A percentile compares a stretch with the other conserved stretches of the same genome.
These are phyloP conservation scores for Podargus strigoides DNA, from an alignment of 2,797 vertebrate genomes.

Conservation along the genomic window DNA sequence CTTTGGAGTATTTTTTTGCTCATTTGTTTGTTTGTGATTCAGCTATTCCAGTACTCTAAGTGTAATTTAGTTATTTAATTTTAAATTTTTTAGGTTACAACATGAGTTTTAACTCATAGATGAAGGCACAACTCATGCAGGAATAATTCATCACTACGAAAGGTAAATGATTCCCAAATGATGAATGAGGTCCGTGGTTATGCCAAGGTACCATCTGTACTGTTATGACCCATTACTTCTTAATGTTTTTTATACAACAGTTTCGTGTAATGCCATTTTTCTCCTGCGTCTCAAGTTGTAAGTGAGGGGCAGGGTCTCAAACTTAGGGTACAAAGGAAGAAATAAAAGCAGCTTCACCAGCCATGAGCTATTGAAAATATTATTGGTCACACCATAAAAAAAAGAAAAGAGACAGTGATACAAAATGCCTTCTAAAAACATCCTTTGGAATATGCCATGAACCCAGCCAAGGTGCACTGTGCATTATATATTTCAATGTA, in stretches of 20 bases:
- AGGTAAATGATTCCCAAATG: not conserved
- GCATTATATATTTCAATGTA: not conserved
- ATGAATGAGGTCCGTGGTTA: not conserved
- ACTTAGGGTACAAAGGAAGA: not conserved
- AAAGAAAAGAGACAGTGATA: not conserved
- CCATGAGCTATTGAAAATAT: not conserved
- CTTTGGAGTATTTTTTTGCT: constrained; percentile 51
- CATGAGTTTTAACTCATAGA: not conserved
- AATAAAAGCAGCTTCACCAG: not conserved
- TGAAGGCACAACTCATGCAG: not conserved
- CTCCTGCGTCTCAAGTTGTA: not conserved
- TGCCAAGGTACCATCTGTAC: not conserved
- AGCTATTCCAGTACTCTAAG: not conserved
- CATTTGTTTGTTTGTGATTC: constrained; percentile 58
- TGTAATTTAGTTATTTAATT: constrained; percentile 10
- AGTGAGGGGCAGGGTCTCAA: not conserved
- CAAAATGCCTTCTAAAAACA: not conserved
- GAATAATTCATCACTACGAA: not conserved
- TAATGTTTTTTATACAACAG: not conserved
- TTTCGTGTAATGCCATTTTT: not conserved
- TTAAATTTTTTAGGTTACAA: not conserved
- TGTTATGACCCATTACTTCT: not conserved
- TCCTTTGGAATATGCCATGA: not conserved
- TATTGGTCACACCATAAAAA: not conserved
- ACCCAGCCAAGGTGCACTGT: not conserved